Evolutionary conservation across 2,113 vertebrate species (phyloP), one percentile per base, ranked within the genome.

Genomic region (Myiozetetes cayanensis): DNA sequence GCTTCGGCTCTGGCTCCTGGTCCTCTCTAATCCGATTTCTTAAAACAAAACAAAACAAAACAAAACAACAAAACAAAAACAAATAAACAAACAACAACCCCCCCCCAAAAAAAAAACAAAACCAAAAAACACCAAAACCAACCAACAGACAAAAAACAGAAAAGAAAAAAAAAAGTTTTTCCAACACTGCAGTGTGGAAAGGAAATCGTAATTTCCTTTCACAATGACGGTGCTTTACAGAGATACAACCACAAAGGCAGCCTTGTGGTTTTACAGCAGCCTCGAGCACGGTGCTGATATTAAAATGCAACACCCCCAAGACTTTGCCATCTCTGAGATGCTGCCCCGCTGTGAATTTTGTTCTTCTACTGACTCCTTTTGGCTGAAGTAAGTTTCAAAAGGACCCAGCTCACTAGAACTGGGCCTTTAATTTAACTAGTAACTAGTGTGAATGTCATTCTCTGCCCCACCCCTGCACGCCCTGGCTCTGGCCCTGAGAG

Each of bases 141-240:
- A 23, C 11, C 13, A 49, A 49, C 23, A 49, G 24, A 24, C 22
- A 17, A 24, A 49, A 49, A 49, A 23, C 43, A 44, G 16, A 49
- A 49, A 47, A 49, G 8, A 17, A 1, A 5, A 19, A 8, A 22
- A 30, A n/a, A n/a, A 46, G 10, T 25, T 41, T 43, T 12, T 22
- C 28, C 14, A 27, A 24, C 62, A 22, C 7, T 0, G 0, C 22
- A 10, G 31, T 2, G 6, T 30, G 37, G 35, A 18, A 20, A 63
- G 23, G 9, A 28, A 59, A 22, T 1, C 28, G 10, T 20, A 17
- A 41, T 31, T 66, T 52, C 50, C 15, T 52, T 27, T 46, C 18
- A 1, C 28, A 46, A 37, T 1, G 6, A 16, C 11, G 12, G 7
- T 0, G 0, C 43, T 49, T 37, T 6, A 15, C 37, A 37, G 41